Percentiles rank a stretch among this genome's conserved stretches.
Evolutionary conservation across 2,113 vertebrate genomes (phyloP).

Genomic region (Osmerus eperlanus): DNA sequence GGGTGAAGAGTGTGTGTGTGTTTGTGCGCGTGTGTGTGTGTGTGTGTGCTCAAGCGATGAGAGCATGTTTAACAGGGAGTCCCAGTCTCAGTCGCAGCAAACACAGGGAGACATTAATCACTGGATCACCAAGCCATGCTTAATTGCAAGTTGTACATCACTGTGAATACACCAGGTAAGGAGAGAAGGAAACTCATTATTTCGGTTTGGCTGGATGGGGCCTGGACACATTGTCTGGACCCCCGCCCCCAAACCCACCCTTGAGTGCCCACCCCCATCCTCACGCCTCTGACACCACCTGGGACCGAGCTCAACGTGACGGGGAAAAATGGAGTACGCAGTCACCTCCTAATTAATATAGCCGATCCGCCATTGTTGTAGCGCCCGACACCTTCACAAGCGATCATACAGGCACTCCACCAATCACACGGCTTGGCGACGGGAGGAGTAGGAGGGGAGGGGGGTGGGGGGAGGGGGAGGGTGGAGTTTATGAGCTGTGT

Average conservation of each 20-base stretch:
- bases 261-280: conserved; percentile 41
- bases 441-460: too few species aligned
- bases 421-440: conserved; percentile 25
- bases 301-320: conserved; percentile 85
- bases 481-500: conserved; percentile 2
- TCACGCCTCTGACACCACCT: conserved; percentile 67
- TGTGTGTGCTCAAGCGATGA: conserved; percentile 78
- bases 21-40: not conserved
- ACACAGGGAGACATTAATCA: conserved; percentile 99
- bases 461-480: not conserved
- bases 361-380: conserved; percentile 59
- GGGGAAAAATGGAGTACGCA: conserved; percentile 82
- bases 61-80: conserved; percentile 61
- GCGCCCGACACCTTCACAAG: conserved; percentile 49
- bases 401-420: conserved; percentile 55
- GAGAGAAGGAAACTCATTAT: conserved; percentile 99
- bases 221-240: conserved; percentile 88
- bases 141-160: conserved; percentile 99
- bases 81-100: conserved; percentile 69
- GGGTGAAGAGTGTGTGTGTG: conserved; percentile 39
- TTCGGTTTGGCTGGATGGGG: conserved; percentile 88
- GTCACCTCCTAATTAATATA: conserved; percentile 76
- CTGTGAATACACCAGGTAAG: conserved; percentile 83
- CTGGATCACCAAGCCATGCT: conserved; percentile 99
- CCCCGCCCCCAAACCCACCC: conserved; percentile 61